Evolutionary conservation across 1,140 invertebrate genomes (phyloP), one percentile per base, ranked within the genome.

Genomic region (Contarinia nasturtii): DNA sequence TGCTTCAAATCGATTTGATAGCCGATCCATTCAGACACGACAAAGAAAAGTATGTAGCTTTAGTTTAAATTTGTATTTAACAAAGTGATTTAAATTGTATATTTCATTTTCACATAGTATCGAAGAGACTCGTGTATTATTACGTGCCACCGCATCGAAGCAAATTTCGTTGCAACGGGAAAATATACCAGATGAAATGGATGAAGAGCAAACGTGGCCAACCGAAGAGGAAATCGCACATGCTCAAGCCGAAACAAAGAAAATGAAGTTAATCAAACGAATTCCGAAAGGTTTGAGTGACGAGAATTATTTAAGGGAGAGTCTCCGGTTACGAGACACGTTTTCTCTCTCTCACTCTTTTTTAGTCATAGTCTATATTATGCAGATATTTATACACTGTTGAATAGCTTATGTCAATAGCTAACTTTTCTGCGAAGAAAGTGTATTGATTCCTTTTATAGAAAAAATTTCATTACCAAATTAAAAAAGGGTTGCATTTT

Each of bases 181-280:
- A 69, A 84, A 87, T 67, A 68, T 79, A 47, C 79, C 80, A 18
- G 86, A 95, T 69, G 77, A 80, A 22, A 89, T 96, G 87, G 85
- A 94, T 64, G 85, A 80, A 14, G 92, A 97, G 67, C 92, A 96
- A 68, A 94, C 91, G 19, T 95, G 87, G 86, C 90, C 91, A 1
- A 93, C 86, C 21, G 81, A 88, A 50, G 86, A 93, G 61, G 89
- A 94, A 69, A 70, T 94, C 45, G 73, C 74, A 54, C 70, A 79
- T 53, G 80, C 84, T 2, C 73, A 78, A 59, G 63, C 71, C 50
- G 68, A 77, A 50, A 57, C 66, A 54, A 70, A 70, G 52, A 78
- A 75, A 50, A 74, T 71, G 53, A 80, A 78, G 62, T 69, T 75
- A 47, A 67, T 81, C 0, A 90, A 90, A 59, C 79, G 75, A 57